Conservation (phyloP, 2,888 invertebrate genomes). For the Platycheirus rosarum region DNA sequence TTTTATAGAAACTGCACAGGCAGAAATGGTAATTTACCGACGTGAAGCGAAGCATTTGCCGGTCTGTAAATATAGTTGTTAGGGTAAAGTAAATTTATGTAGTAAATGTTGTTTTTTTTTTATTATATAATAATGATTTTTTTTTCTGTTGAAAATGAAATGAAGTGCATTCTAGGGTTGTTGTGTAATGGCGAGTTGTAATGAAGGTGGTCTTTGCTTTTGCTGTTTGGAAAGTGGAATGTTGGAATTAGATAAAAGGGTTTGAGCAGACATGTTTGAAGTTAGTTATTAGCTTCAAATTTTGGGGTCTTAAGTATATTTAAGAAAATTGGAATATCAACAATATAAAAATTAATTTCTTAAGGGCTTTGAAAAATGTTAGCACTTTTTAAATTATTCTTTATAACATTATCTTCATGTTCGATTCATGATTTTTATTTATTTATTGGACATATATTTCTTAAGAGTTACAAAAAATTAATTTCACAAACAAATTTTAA, state of each 20-base stretch:
- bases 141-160: conserved; percentile 66
- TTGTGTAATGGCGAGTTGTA: conserved; percentile 52
- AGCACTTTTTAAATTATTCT: too few species aligned
- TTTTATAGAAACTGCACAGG: conserved; percentile 81
- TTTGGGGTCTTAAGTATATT: not conserved
- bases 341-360: too few species aligned
- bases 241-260: conserved; percentile 30
- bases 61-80: conserved; percentile 79
- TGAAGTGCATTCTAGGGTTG: conserved; percentile 55
- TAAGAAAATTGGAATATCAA: too few species aligned
- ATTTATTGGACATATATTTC: too few species aligned
- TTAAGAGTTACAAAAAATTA: too few species aligned
- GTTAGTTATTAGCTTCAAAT: too few species aligned
- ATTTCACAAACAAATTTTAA: too few species aligned
- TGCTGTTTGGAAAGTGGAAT: conserved; percentile 57
- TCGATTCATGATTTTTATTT: too few species aligned
- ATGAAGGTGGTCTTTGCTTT: conserved; percentile 43
- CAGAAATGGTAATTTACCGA: conserved; percentile 81
- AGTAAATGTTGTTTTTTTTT: conserved; percentile 74
- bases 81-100: conserved; percentile 71
- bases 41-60: conserved; percentile 80
- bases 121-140: conserved; percentile 42
- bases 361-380: too few species aligned
- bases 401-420: too few species aligned
- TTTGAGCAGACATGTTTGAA: conserved; percentile 31